Conservation (phyloP, 2,888 invertebrate species). For the Liposcelis brunnea region DNA sequence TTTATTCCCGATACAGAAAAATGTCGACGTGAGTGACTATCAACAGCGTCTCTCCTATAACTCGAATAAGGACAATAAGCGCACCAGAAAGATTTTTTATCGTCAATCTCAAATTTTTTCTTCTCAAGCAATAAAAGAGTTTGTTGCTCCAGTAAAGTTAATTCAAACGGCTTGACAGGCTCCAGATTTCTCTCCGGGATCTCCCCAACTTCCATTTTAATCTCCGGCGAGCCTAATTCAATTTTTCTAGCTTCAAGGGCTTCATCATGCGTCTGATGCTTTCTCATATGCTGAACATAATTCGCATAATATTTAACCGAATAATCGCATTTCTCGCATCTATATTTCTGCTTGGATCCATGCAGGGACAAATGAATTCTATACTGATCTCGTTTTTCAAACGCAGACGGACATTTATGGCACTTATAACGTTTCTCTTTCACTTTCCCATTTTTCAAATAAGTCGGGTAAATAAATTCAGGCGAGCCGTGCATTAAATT, state of each 20-base stretch:
- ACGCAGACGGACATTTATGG: conserved; percentile 72
- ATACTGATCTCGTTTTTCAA: conserved; percentile 70
- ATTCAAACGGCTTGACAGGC: conserved; percentile 34
- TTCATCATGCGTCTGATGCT: conserved; percentile 48
- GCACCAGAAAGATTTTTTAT: conserved; percentile 48
- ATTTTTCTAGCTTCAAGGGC: conserved; percentile 11
- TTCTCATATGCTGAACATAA: conserved; percentile 62
- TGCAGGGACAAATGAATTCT: conserved; percentile 66
- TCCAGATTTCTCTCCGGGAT: conserved; percentile 10
- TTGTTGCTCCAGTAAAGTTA: conserved; percentile 43
- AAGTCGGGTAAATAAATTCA: conserved; percentile 57
- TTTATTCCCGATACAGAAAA: conserved; percentile 37
- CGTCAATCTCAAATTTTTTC: conserved; percentile 33
- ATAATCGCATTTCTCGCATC: conserved; percentile 71
- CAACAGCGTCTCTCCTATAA: conserved; percentile 50
- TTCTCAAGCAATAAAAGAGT: conserved; percentile 39
- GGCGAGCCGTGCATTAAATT: conserved; percentile 52
- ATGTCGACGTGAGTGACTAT: conserved; percentile 60
- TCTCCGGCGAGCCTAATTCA: conserved; percentile 10
- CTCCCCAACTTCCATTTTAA: conserved; percentile 21
- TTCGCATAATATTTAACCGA: conserved; percentile 75
- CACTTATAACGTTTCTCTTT: conserved; percentile 68
- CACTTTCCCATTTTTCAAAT: conserved; percentile 51
- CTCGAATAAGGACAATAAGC: conserved; percentile 66
- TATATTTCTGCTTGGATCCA: conserved; percentile 66